Evolutionary conservation across 2,888 invertebrate genomes (phyloP), one percentile per base, ranked within the genome.

Genomic region (Sinodicranocentrus sp.): DNA sequence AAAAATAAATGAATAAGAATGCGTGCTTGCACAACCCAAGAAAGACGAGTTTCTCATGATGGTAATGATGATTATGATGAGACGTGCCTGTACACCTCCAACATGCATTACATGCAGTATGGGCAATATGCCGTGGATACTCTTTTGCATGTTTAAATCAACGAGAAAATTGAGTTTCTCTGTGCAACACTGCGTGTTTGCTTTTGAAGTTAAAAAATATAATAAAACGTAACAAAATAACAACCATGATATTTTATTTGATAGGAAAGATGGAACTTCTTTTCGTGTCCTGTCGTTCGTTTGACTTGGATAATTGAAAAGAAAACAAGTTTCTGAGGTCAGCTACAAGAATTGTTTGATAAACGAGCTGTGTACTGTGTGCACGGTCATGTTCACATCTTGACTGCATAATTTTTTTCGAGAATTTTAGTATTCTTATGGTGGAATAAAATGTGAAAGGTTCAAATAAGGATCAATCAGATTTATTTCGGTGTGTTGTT

Each of bases 31-130:
- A 48, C 75, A 75, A 75, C 63, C 48, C 57, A 17, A 61, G 57
- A n/a, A n/a, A n/a, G 33, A 23, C 59, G 33, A 72, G 59, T 33
- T 72, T 59, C 59, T 72, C 59, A 71, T 52, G 71, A 71, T 65
- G 19, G 21, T 61, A 61, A 61, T 61, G 61, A 70, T 26, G 52
- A 25, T 23, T n/a, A 57, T 21, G 61, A 61, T 59, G 44, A 61
- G 43, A 43, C 65, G 65, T 65, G 65, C 65, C 19, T 65, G 21
- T 65, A 33, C 65, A 65, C 65, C 65, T 65, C 21, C 43, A 39
- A 33, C 65, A 65, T 65, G 65, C 39, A 65, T 65, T 65, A 65
- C 43, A 57, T 61, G 15, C 17, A 15, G 26, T 57, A 21, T 5
- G 6, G 15, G 2, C 6, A 57, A 23, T 21, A 5, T 57, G 6